These are phyloP conservation scores for Teleopsis dalmanni DNA, from an alignment of 1,140 invertebrate species.

Conservation along the genomic window DNA sequence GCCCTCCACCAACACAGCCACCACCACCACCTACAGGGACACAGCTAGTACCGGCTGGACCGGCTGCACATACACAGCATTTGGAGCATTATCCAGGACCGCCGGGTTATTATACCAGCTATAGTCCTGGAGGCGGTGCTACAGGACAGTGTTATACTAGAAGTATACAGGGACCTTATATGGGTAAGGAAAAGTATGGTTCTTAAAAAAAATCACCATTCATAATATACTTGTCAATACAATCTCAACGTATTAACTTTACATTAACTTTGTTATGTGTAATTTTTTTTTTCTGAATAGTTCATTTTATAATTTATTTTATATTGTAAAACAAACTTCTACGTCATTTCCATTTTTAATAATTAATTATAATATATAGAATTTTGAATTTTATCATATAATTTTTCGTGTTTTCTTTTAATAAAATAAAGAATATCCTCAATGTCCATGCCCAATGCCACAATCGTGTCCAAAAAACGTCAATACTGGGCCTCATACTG, in stretches of 20 bases:
- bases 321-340: background rate
- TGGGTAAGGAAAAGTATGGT: constrained; percentile 53
- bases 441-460: constrained; percentile 75
- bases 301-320: too few species aligned
- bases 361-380: background rate
- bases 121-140: constrained; percentile 48
- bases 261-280: too few species aligned
- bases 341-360: background rate
- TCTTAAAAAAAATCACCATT: too few species aligned
- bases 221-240: too few species aligned
- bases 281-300: too few species aligned
- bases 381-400: background rate
- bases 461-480: constrained; percentile 93
- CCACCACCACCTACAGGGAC: constrained; percentile 19
- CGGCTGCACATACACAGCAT: constrained; percentile 17
- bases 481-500: constrained; percentile 93
- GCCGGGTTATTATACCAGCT: constrained; percentile 57
- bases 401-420: background rate
- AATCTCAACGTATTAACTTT: too few species aligned
- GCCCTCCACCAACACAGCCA: constrained; percentile 23
- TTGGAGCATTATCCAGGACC: constrained; percentile 50
- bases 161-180: constrained; percentile 61
- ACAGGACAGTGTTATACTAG: constrained; percentile 55
- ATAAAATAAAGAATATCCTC: constrained; percentile 41
- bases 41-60: constrained; percentile 19